Evolutionary conservation across 2,888 invertebrate genomes (phyloP).

Genomic region (Eilema sororculum): DNA sequence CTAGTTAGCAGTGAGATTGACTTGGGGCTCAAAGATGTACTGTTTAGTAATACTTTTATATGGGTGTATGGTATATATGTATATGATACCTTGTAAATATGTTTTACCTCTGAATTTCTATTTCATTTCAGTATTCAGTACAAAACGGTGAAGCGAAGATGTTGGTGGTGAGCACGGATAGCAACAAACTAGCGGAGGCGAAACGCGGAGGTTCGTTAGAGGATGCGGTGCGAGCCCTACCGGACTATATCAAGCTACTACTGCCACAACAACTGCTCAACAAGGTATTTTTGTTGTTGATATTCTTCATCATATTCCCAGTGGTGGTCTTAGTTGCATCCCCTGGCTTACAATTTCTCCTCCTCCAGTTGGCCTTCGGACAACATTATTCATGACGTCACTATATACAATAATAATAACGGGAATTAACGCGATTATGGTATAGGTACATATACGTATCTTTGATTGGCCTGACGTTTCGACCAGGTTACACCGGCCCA

Average conservation of each 20-base stretch:
- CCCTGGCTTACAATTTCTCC: too few relatives aligned
- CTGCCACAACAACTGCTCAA: constrained; percentile 77
- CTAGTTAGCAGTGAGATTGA: too few relatives aligned
- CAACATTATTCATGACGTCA: neutral
- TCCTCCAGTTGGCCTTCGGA: too few relatives aligned
- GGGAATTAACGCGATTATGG: too few relatives aligned
- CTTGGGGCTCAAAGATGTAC: too few relatives aligned
- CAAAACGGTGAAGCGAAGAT: constrained; percentile 83
- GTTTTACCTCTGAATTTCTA: neutral
- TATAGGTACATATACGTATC: too few relatives aligned
- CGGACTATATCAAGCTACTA: constrained; percentile 81
- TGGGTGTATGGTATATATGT: too few relatives aligned
- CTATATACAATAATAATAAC: too few relatives aligned
- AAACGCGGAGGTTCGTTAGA: constrained; percentile 73
- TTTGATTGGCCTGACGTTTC: too few relatives aligned
- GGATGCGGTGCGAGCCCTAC: constrained; percentile 79
- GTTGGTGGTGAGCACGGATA: constrained; percentile 79
- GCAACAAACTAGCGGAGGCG: constrained; percentile 74
- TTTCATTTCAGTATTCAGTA: constrained; percentile 73
- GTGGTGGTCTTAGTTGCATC: neutral
- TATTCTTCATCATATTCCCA: neutral
- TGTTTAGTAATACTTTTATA: too few relatives aligned
- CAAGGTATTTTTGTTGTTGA: constrained; percentile 64
- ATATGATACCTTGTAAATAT: neutral
- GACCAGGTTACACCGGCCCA: too few relatives aligned